These are phyloP conservation scores for Streblospio benedicti DNA, from an alignment of 1,140 invertebrate species.

Conservation along the genomic window DNA sequence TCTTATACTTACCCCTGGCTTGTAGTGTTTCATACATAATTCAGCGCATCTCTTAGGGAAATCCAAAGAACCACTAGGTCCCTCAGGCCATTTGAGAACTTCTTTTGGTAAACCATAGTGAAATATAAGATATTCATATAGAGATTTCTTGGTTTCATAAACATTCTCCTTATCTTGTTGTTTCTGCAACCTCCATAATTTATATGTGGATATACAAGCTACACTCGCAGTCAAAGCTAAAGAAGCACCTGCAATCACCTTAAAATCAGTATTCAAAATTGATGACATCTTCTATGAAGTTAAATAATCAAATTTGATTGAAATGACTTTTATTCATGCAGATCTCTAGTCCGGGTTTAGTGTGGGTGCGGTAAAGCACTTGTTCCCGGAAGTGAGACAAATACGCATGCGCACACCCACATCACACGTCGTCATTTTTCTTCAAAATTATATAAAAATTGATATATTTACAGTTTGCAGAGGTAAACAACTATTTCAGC, in stretches of 20 bases:
- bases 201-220: conserved; percentile 33
- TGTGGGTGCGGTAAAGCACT: too few species aligned
- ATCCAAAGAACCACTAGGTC: conserved; percentile 33
- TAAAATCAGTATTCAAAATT: conserved; percentile 36
- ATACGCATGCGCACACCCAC: too few species aligned
- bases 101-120: conserved; percentile 37
- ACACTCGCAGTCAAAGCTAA: conserved; percentile 31
- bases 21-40: conserved; percentile 37
- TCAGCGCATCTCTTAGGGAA: conserved; percentile 44
- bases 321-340: too few species aligned
- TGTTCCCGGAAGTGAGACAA: too few species aligned
- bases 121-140: conserved; percentile 42
- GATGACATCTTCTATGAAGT: too few species aligned
- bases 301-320: too few species aligned
- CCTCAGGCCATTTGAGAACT: conserved; percentile 32
- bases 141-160: conserved; percentile 38
- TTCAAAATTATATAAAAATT: too few species aligned
- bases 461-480: too few species aligned
- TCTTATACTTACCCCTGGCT: too few species aligned
- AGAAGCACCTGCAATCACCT: conserved; percentile 25
- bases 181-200: conserved; percentile 22
- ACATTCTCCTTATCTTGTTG: conserved; percentile 21
- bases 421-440: too few species aligned
- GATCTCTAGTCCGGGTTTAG: too few species aligned
- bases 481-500: too few species aligned